Evolutionary conservation across 2,888 invertebrate genomes (phyloP), one percentile per base, ranked within the genome.

Genomic region (Agrotis puta): DNA sequence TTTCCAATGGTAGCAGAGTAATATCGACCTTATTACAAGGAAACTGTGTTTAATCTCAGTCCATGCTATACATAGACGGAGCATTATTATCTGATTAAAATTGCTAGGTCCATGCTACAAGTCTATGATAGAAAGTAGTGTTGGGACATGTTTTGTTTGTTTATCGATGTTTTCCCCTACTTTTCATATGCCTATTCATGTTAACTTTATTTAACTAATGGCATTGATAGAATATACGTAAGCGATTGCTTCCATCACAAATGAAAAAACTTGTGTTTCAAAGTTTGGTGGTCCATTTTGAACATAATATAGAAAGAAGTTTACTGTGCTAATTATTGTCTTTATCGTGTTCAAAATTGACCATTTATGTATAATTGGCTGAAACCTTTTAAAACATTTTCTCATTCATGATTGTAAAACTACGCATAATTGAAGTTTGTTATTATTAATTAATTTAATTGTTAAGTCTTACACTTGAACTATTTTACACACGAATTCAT

Each of bases 391-490:
- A 16, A 61, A 47, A 39, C 13, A 43, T 43, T 47, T 56, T 59
- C 24, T 45, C 16, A 27, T 58, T 66, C 39, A 43, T 48, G 51
- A 72, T 57, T 72, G 64, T 57, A 22, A 64, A 69, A 69, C 20
- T 61, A 59, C 54, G 79, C 73, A 74, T 79, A 85, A 82, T 79
- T 82, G 50, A 66, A 72, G 43, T 83, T 85, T 76, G 75, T 84
- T 84, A 81, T 64, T 63, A 82, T 77, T 70, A 57, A 75, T 57
- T 72, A 72, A 66, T 72, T 81, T 74, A 74, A 79, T 71, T 18
- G 54, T 85, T 83, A 79, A 85, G 74, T 74, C 18, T 82, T 82
- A 80, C 64, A 77, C 48, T 82, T 85, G 86, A 84, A 80, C 82
- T 78, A 82, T 82, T 80, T 80, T 73, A 57, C 61, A 50, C 58